Percentiles rank a stretch among this genome's conserved stretches.
These are phyloP conservation scores for Heliothis peltigera DNA, from an alignment of 2,888 invertebrate genomes.

Conservation along the genomic window DNA sequence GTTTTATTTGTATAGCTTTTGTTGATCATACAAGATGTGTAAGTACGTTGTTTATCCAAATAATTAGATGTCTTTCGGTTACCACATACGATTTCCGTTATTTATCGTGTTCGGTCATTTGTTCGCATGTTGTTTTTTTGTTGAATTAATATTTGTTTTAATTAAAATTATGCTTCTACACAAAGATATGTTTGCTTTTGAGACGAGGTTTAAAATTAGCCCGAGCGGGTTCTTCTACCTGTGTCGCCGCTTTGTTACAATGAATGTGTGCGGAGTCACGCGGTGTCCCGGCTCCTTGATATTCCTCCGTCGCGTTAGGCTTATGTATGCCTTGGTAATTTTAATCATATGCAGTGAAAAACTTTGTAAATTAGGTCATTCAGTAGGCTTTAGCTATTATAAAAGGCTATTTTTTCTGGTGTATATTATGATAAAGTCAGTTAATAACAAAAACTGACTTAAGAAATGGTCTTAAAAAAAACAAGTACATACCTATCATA, in stretches of 20 bases:
- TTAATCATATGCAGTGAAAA: constrained; percentile 62
- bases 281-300: constrained; percentile 76
- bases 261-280: constrained; percentile 83
- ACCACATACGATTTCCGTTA: constrained; percentile 67
- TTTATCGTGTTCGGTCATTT: constrained; percentile 64
- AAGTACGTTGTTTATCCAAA: constrained; percentile 68
- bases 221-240: constrained; percentile 80
- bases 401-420: neutral
- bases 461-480: too few species aligned
- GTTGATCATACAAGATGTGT: constrained; percentile 68
- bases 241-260: constrained; percentile 78
- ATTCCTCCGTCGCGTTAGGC: constrained; percentile 71
- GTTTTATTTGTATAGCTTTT: constrained; percentile 70
- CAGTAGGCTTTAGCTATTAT: neutral
- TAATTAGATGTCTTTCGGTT: constrained; percentile 70
- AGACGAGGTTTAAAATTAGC: constrained; percentile 77
- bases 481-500: too few species aligned
- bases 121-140: constrained; percentile 56
- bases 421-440: neutral
- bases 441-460: neutral
- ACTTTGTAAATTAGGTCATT: constrained; percentile 39
- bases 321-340: constrained; percentile 71
- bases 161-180: constrained; percentile 76
- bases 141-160: constrained; percentile 75
- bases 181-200: constrained; percentile 75